Conservation (phyloP, 2,797 vertebrate genomes). For the Danio jaintianensis region DNA sequence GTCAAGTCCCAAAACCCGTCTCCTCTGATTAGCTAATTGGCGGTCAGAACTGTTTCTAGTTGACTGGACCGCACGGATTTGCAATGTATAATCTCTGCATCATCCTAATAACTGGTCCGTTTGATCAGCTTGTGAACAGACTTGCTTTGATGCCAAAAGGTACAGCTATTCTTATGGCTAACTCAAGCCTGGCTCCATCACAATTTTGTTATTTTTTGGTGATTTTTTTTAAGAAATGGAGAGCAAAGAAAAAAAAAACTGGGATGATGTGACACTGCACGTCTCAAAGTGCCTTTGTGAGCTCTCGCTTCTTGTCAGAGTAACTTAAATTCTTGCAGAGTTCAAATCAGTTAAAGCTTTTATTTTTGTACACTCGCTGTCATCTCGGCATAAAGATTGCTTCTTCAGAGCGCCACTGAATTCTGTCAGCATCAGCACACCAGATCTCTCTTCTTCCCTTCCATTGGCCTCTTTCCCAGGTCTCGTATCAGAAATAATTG, state of each 20-base stretch:
- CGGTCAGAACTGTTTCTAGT: conserved; percentile 22
- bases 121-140: not conserved
- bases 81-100: conserved; percentile 4
- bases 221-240: not conserved
- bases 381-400: not conserved
- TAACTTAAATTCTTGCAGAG: conserved; percentile 2
- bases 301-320: not conserved
- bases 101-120: not conserved
- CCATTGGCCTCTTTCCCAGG: conserved; percentile 15
- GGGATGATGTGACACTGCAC: not conserved
- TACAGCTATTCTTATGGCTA: not conserved
- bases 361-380: not conserved
- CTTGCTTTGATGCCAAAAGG: not conserved
- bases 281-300: not conserved
- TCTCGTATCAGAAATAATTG: conserved; percentile 31
- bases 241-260: not conserved
- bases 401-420: not conserved
- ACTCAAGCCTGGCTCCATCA: not conserved
- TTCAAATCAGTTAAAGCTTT: conserved; percentile 9
- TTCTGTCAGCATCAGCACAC: conserved; percentile 17
- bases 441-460: conserved; percentile 11
- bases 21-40: conserved; percentile 46
- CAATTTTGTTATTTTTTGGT: not conserved
- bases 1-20: conserved; percentile 5
- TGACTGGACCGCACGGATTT: conserved; percentile 11